Evolutionary conservation across 2,888 invertebrate genomes (phyloP), one percentile per base, ranked within the genome.

Genomic region (Caenorhabditis imperialis): DNA sequence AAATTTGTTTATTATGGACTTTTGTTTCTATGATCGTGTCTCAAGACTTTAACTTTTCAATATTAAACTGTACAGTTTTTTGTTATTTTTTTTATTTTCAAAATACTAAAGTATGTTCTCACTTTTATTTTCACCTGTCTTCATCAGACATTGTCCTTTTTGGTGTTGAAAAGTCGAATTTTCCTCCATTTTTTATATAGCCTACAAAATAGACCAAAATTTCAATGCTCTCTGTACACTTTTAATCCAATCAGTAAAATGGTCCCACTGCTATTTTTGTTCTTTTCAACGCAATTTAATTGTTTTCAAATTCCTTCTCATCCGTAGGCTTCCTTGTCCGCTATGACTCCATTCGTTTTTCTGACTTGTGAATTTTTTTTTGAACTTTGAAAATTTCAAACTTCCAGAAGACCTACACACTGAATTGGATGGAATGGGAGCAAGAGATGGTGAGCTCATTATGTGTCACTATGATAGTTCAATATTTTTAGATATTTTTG

Each of bases 391-490:
- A 25, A 2, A 38, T 5, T 18, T 20, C 27, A 18, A 12, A 6
- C 33, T 71, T 65, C 37, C 61, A 76, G 72, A 47, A 22, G 27
- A 35, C 8, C 27, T 0, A 2, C 18, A 7, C 58, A 30, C 25
- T 22, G 8, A 63, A 45, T 54, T 65, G 48, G 10, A 65, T 65
- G 55, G 65, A 65, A 65, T 65, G 65, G 65, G 55, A 33, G 55
- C 30, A 38, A 42, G 42, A 25, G 50, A 65, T 65, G 65, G 65
- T 55, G 33, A 65, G 65, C 53, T n/a, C 44, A 22, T 44, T 0
- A 12, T 35, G 1, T 48, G 30, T 30, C 10, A n/a, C n/a, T n/a
- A n/a, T n/a, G n/a, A n/a, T n/a, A n/a, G n/a, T n/a, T n/a, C n/a
- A n/a, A n/a, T n/a, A n/a, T n/a, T n/a, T n/a, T n/a, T n/a, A n/a